Base-by-base conservation (phyloP, 2,888 invertebrate species). In the Myopa tessellatipennis region DNA sequence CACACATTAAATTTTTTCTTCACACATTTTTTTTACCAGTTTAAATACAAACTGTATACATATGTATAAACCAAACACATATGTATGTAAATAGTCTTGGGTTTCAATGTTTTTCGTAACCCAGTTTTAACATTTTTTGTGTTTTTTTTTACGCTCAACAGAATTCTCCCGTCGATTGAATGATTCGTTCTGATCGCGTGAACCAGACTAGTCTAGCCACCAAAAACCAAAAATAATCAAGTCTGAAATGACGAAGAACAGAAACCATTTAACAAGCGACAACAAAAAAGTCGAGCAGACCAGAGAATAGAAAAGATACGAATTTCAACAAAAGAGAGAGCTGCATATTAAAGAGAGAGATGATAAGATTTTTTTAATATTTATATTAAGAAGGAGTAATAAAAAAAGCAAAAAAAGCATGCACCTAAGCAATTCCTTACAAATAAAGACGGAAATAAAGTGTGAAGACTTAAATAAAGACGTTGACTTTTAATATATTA, bases 201-300 rank as follows among this genome's bases (percentile, higher is more conserved):
- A 69, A 65, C 38, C 50, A 74, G 74, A 79, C 79, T 79, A 70
- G 79, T 77, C 65, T 77, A 38, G 38, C 1, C 65, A 36, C 16
- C 36, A 10, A 36, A 34, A 14, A 26, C 63, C 12, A 5, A 18
- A 63, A 63, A 36, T 63, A 36, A n/a, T n/a, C 55, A 63, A 63
- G 63, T 12, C 34, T 63, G 34, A 60, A 60, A 16, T 7, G 16
- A 18, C 16, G 60, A 18, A 16, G 60, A 60, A 60, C 6, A 3
- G 26, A 61, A 58, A 6, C 6, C 3, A 0, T 58, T 6, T 58
- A 18, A 18, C 58, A 18, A 6, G 58, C 8, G 3, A 6, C n/a
- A 58, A 58, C 6, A 58, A 58, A 18, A 58, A 58, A 58, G 14
- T 16, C 6, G 4, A n/a, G 16, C 16, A 58, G 34, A n/a, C 4